phyloP scores from a whole-genome alignment of 2,797 vertebrate genomes.

The Sebastes reedi region DNA sequence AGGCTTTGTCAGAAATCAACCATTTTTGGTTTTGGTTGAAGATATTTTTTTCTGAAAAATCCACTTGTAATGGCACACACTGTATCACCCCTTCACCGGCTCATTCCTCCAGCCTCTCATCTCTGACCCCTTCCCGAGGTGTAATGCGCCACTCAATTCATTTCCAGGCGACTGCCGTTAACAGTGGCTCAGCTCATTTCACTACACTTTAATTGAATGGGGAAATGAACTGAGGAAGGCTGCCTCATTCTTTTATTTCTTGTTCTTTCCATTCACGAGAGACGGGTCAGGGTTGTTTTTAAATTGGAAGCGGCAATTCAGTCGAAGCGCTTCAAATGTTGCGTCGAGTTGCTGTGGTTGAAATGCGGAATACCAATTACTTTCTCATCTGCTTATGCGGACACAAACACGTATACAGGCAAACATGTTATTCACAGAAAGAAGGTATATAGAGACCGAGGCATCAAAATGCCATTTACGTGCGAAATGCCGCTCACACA shows the following conservation, averaged over 20 bases:
- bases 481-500: conserved; percentile 21
- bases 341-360: conserved; percentile 7
- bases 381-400: neutral
- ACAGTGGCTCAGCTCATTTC: conserved; percentile 69
- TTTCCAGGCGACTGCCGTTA: conserved; percentile 49
- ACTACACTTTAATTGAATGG: conserved; percentile 63
- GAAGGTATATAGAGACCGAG: neutral
- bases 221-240: conserved; percentile 50
- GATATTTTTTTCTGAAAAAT: neutral
- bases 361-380: conserved; percentile 32
- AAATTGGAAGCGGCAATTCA: conserved; percentile 50
- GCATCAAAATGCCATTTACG: conserved; percentile 22
- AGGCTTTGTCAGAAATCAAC: neutral
- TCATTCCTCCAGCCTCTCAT: conserved; percentile 50
- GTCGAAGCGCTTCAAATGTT: conserved; percentile 43
- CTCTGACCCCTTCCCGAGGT: conserved; percentile 40
- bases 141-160: conserved; percentile 55
- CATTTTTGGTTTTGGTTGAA: conserved; percentile 8
- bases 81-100: conserved; percentile 19
- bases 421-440: neutral
- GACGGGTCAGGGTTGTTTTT: conserved; percentile 26
- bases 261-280: conserved; percentile 45
- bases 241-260: conserved; percentile 49
- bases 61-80: conserved; percentile 29
- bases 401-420: neutral